phyloP scores from a whole-genome alignment of 2,888 invertebrate genomes.

The Dinocampus coccinellae region DNA sequence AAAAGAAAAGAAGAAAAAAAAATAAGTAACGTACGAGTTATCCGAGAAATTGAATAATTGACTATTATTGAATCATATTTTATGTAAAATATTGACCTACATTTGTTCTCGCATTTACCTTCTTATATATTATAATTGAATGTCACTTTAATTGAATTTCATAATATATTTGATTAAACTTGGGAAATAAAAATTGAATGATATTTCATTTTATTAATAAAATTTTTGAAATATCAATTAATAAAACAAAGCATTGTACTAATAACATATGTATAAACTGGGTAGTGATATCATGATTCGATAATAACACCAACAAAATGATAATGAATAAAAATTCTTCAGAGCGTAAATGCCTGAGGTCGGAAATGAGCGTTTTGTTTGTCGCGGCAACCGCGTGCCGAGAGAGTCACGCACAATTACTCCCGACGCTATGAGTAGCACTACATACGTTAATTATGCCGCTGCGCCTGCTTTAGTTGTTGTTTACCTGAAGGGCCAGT shows the following conservation, averaged over 20 bases:
- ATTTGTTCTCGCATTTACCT: conserved; percentile 8
- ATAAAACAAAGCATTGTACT: no score
- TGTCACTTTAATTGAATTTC: not conserved
- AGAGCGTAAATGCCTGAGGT: conserved; percentile 32
- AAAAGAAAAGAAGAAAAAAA: not conserved
- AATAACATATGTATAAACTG: no score
- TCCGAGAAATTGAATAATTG: conserved; percentile 4
- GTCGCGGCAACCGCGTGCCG: conserved; percentile 31
- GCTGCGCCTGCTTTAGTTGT: not conserved
- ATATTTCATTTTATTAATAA: no score
- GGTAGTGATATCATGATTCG: not conserved
- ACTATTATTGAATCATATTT: conserved; percentile 16
- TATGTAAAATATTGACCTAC: conserved; percentile 10
- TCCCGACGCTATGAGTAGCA: conserved; percentile 17
- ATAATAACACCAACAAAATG: conserved; percentile 23
- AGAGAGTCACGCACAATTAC: conserved; percentile 43
- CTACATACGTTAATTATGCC: conserved; percentile 27
- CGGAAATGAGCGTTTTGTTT: conserved; percentile 42
- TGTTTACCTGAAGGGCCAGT: not conserved
- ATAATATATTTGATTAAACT: not conserved
- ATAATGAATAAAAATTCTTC: conserved; percentile 24
- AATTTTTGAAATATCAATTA: no score
- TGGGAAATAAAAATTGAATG: not conserved
- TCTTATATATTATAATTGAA: not conserved
- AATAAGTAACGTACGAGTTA: not conserved